A percentile compares a stretch with the other conserved stretches of the same genome.
These are phyloP conservation scores for Lepidurus apus DNA, from an alignment of 1,140 invertebrate genomes.

Conservation along the genomic window DNA sequence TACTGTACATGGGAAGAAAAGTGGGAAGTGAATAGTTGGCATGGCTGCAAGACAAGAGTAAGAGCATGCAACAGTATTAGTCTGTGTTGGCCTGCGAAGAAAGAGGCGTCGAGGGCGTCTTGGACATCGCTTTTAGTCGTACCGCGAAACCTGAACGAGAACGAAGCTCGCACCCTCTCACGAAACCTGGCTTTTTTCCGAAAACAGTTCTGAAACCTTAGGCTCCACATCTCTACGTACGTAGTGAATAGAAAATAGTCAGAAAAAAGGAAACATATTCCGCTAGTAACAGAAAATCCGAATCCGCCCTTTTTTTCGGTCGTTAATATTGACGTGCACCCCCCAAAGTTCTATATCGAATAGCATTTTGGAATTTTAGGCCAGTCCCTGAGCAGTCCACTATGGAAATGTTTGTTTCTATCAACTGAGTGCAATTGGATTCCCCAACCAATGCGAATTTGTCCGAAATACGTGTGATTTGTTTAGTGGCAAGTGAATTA, in stretches of 20 bases:
- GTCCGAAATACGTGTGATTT: too few species aligned
- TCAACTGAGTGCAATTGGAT: too few species aligned
- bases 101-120: neutral
- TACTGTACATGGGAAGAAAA: neutral
- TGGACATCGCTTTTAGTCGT: constrained; percentile 18
- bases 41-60: neutral
- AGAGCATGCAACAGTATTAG: constrained; percentile 18
- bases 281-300: neutral
- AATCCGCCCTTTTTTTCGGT: neutral
- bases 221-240: too few species aligned
- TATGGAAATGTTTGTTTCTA: too few species aligned
- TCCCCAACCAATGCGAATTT: too few species aligned
- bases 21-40: neutral
- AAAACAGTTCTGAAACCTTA: too few species aligned
- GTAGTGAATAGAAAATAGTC: too few species aligned
- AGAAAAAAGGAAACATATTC: too few species aligned
- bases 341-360: neutral
- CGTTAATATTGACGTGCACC: neutral
- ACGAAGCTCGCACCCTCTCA: neutral
- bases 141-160: constrained; percentile 11
- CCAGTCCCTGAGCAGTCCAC: neutral
- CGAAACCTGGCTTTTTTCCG: too few species aligned
- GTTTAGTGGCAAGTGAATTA: too few species aligned
- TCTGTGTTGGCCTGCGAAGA: neutral
- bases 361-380: neutral